Evolutionary conservation across 2,797 vertebrate genomes (phyloP), one percentile per base, ranked within the genome.

Genomic region (Xenops minutus): DNA sequence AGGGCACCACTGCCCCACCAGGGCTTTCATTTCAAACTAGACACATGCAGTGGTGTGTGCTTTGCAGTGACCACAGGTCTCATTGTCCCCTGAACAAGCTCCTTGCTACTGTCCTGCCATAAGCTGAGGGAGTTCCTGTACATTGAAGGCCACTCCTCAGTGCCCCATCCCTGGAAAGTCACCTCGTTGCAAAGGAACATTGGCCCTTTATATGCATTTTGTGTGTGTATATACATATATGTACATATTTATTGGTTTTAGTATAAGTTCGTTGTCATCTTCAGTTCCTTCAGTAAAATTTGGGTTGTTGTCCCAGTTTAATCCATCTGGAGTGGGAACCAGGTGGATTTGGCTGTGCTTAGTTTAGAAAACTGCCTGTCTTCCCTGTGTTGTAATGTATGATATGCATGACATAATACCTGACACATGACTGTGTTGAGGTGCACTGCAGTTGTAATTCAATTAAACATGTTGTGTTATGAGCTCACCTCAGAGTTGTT

Each of bases 241-340:
- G 51, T 69, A 76, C 7, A 4, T 85, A 44, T 55, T 55, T 32
- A 41, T 4, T 59, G 44, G 34, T 75, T 72, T 62, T 44, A 58
- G 30, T 34, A 1, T 8, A n/a, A 36, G 8, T 41, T 55, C 0
- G 0, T 8, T 43, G 12, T 74, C 0, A 1, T 34, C 61, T 43
- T 71, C 48, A 44, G 12, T 43, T 23, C 30, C n/a, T 79, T 79
- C 21, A 48, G 62, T 76, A 18, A 24, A 34, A 1, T 55, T 37
- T 62, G 61, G 34, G 4, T 9, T 93, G 37, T 3, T 56, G 83
- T 71, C 48, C 52, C 52, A 2, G 11, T 68, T 89, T 32, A 30
- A 62, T 24, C 20, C 6, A 1, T 10, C 36, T 37, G 29, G 18
- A 14, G 4, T 46, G 29, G n/a, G 14, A 68, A 21, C 56, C 20